These are phyloP conservation scores for Galerucella nymphaeae DNA, from an alignment of 2,888 invertebrate species.

Conservation along the genomic window DNA sequence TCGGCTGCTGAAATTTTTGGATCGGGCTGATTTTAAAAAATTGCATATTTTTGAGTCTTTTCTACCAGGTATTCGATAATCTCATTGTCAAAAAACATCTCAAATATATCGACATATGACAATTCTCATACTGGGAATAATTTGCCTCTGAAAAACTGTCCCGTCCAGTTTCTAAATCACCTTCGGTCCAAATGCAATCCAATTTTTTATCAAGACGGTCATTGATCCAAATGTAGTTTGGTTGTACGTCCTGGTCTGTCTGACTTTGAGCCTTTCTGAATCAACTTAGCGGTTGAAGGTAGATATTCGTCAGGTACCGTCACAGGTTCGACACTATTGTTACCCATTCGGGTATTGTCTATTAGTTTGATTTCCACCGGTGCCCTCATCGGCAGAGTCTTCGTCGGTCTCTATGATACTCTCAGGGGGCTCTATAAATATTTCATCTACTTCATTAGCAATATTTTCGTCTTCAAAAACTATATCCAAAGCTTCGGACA, in stretches of 20 bases:
- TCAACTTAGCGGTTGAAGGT: not conserved
- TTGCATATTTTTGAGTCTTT: no score
- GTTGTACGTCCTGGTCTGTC: not conserved
- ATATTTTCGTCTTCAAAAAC: not conserved
- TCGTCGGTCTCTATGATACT: conserved; percentile 7
- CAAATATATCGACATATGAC: conserved; percentile 13
- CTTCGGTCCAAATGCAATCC: conserved; percentile 7
- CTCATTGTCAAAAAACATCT: conserved; percentile 14
- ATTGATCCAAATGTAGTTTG: conserved; percentile 5
- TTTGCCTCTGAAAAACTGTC: not conserved
- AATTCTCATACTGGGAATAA: not conserved
- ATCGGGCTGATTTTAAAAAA: no score
- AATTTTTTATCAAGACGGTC: conserved; percentile 14
- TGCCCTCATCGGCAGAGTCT: conserved; percentile 28
- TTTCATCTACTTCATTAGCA: conserved; percentile 17
- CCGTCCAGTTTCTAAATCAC: conserved; percentile 6
- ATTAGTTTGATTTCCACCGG: conserved; percentile 20
- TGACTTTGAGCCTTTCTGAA: not conserved
- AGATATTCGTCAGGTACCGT: not conserved
- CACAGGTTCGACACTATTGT: not conserved
- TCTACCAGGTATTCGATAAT: not conserved
- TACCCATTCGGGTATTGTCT: not conserved
- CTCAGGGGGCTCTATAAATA: conserved; percentile 25
- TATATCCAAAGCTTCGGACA: conserved; percentile 22
- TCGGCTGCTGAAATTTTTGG: not conserved